These are phyloP conservation scores for Alauda arvensis DNA, from an alignment of 2,797 vertebrate genomes.

Conservation along the genomic window DNA sequence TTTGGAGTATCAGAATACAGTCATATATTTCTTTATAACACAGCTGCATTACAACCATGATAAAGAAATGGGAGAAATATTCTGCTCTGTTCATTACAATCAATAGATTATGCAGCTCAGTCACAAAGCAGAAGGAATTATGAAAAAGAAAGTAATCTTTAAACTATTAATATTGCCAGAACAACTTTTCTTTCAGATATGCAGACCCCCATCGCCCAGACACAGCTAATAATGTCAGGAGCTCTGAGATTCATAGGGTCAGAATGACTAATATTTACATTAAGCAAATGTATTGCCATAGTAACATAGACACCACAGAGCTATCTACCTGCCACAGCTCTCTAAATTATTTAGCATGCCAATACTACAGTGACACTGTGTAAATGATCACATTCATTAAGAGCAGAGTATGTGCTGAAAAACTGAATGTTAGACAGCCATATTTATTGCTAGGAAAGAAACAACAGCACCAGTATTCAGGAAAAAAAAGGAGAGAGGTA, in stretches of 20 bases:
- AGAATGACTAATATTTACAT: conserved; percentile 69
- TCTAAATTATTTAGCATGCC: conserved; percentile 72
- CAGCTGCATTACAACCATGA: background rate
- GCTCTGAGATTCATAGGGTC: conserved; percentile 38
- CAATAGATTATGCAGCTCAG: background rate
- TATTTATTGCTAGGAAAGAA: conserved; percentile 39
- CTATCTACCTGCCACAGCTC: conserved; percentile 66
- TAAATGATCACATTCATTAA: conserved; percentile 70
- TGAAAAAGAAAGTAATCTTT: conserved; percentile 20
- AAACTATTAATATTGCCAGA: conserved; percentile 37
- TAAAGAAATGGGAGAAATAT: conserved; percentile 14
- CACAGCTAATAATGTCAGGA: conserved; percentile 52
- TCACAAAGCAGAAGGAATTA: conserved; percentile 40
- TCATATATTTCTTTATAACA: background rate
- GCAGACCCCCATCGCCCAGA: background rate
- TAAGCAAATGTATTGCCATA: conserved; percentile 72
- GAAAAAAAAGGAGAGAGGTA: background rate
- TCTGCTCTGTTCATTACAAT: conserved; percentile 25
- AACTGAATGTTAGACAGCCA: conserved; percentile 45
- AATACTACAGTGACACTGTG: conserved; percentile 59
- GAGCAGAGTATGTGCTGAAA: conserved; percentile 40
- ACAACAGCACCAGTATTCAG: background rate
- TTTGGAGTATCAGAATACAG: background rate
- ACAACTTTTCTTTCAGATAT: conserved; percentile 7
- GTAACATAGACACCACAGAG: conserved; percentile 65